Percentiles rank a stretch among this genome's conserved stretches.
These are phyloP conservation scores for Scaptomyza caliginosa DNA, from an alignment of 2,888 invertebrate genomes.

Conservation along the genomic window DNA sequence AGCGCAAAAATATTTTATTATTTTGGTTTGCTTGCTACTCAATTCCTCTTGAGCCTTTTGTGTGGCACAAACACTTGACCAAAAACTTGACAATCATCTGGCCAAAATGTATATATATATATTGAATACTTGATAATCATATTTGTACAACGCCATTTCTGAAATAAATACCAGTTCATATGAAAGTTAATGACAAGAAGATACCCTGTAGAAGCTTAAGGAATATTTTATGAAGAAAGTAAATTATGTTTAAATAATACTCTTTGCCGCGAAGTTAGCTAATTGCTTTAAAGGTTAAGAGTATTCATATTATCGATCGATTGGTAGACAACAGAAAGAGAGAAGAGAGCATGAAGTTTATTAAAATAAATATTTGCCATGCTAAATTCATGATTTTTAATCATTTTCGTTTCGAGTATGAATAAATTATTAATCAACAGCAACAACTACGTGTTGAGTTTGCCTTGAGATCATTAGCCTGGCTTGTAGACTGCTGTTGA, in stretches of 20 bases:
- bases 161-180: neutral
- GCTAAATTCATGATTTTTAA: slow-evolving; percentile 64
- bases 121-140: slow-evolving; percentile 37
- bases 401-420: slow-evolving; percentile 19
- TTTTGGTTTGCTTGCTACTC: slow-evolving; percentile 10
- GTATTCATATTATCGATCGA: no score
- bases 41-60: slow-evolving; percentile 36
- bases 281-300: no score
- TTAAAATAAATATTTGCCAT: slow-evolving; percentile 63
- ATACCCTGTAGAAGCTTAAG: no score
- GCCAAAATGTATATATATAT: slow-evolving; percentile 45
- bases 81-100: slow-evolving; percentile 51
- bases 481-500: slow-evolving; percentile 8
- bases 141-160: slow-evolving; percentile 40
- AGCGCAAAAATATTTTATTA: slow-evolving; percentile 42
- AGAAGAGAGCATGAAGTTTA: slow-evolving; percentile 39
- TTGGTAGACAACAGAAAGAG: neutral
- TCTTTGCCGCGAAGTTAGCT: no score
- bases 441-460: slow-evolving; percentile 1
- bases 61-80: slow-evolving; percentile 52
- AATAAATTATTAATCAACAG: slow-evolving; percentile 57
- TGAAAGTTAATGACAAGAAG: neutral
- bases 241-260: no score
- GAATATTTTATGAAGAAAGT: no score
- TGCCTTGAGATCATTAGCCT: slow-evolving; percentile 55